Conservation (phyloP, 2,113 vertebrate species). For the Symphodus melops region DNA sequence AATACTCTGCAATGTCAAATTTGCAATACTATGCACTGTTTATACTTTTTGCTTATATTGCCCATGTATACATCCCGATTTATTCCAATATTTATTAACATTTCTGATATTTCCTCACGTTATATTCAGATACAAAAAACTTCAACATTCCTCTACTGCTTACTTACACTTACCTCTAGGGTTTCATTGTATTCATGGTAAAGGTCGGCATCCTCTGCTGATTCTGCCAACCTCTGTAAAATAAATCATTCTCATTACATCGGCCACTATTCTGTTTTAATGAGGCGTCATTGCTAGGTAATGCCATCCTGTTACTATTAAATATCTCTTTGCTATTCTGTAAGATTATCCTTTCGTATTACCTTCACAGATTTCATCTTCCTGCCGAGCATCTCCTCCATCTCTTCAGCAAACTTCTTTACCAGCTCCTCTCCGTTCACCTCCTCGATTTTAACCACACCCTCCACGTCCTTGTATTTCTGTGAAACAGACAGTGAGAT, state of each 20-base stretch:
- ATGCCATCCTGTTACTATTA: too few relatives aligned
- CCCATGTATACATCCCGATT: too few relatives aligned
- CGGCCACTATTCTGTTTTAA: background rate
- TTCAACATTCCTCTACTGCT: too few relatives aligned
- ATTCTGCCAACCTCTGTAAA: constrained; percentile 89
- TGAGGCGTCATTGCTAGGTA: background rate
- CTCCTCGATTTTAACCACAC: constrained; percentile 89
- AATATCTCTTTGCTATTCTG: too few relatives aligned
- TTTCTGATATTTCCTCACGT: too few relatives aligned
- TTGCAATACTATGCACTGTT: too few relatives aligned
- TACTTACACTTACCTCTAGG: constrained; percentile 83
- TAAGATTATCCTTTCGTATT: too few relatives aligned
- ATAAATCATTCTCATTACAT: constrained; percentile 15
- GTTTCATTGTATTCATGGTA: constrained; percentile 92
- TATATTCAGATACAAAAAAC: too few relatives aligned
- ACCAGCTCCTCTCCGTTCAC: constrained; percentile 93
- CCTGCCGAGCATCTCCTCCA: constrained; percentile 94
- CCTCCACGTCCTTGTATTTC: constrained; percentile 95
- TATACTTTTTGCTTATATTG: too few relatives aligned
- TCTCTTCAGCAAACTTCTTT: constrained; percentile 91
- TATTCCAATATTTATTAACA: too few relatives aligned
- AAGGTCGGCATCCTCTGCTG: constrained; percentile 93
- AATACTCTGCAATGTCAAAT: too few relatives aligned
- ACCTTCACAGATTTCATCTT: constrained; percentile 96
- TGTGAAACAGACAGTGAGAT: constrained; percentile 55